Percentiles rank a stretch among this genome's conserved stretches.
These are phyloP conservation scores for Luscinia megarhynchos DNA, from an alignment of 2,797 vertebrate genomes.

Conservation along the genomic window DNA sequence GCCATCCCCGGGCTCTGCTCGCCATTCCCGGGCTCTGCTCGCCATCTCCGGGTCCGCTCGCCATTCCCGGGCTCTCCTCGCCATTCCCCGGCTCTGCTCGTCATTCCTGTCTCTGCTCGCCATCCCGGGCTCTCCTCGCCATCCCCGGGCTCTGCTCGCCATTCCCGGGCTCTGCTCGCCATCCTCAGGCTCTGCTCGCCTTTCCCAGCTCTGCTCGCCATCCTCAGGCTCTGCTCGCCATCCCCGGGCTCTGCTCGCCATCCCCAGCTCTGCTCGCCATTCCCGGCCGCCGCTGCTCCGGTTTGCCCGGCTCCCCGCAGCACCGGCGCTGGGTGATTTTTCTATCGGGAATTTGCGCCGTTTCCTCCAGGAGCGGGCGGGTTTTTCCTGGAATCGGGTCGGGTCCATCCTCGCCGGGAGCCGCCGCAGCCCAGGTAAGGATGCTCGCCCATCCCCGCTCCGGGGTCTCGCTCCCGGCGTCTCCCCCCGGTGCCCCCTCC, in stretches of 20 bases:
- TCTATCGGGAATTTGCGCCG: background rate
- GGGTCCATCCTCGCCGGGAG: fast-evolving
- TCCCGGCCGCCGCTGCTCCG: background rate
- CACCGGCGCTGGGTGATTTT: background rate
- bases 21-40: no score
- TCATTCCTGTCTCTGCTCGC: no score
- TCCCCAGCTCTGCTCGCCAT: no score
- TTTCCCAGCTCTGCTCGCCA: no score
- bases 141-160: no score
- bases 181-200: no score
- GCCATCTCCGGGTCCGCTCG: no score
- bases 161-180: no score
- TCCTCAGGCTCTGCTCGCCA: no score
- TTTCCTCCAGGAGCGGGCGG: background rate
- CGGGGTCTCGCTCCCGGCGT: background rate
- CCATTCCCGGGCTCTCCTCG: no score
- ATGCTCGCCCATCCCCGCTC: background rate
- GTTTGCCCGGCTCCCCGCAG: background rate
- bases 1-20: background rate
- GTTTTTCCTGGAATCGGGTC: background rate
- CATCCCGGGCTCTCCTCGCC: no score
- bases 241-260: background rate
- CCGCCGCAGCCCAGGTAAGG: slow-evolving; percentile 29
- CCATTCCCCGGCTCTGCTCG: no score
- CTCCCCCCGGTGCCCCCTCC: background rate